A percentile compares a stretch with the other conserved stretches of the same genome.
phyloP scores from a whole-genome alignment of 2,113 vertebrate species.

The Morphnarchus princeps region DNA sequence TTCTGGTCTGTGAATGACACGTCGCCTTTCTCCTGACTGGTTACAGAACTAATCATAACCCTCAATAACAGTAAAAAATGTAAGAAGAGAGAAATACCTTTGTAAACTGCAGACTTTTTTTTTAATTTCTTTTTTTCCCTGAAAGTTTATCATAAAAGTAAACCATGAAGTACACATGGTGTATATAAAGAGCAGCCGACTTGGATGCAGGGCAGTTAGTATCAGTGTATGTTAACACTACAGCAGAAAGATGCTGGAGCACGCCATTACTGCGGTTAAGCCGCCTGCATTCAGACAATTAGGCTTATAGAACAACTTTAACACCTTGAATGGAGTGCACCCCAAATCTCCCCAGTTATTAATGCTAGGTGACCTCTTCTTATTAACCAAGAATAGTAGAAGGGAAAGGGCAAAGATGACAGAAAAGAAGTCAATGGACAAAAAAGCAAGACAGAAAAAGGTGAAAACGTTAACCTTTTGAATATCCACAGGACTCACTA shows the following conservation, averaged over 20 bases:
- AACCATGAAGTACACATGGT: background rate
- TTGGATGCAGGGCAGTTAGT: background rate
- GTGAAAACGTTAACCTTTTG: conserved; percentile 75
- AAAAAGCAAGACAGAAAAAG: conserved; percentile 9
- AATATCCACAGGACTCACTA: conserved; percentile 69
- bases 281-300: background rate
- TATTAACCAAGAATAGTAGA: background rate
- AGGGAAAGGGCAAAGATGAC: background rate
- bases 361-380: background rate
- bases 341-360: background rate
- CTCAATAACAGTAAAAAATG: background rate
- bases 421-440: background rate
- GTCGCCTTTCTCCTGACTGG: background rate
- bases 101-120: background rate
- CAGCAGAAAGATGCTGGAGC: background rate
- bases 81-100: background rate
- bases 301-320: background rate
- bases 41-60: background rate
- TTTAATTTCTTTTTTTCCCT: background rate
- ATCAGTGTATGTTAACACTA: background rate
- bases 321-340: background rate
- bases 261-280: background rate
- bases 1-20: background rate
- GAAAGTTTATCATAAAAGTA: background rate
- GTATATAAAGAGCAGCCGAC: background rate